A percentile compares a stretch with the other conserved stretches of the same genome.
These are phyloP conservation scores for Atractosteus spatula DNA, from an alignment of 2,113 vertebrate species.

Conservation along the genomic window DNA sequence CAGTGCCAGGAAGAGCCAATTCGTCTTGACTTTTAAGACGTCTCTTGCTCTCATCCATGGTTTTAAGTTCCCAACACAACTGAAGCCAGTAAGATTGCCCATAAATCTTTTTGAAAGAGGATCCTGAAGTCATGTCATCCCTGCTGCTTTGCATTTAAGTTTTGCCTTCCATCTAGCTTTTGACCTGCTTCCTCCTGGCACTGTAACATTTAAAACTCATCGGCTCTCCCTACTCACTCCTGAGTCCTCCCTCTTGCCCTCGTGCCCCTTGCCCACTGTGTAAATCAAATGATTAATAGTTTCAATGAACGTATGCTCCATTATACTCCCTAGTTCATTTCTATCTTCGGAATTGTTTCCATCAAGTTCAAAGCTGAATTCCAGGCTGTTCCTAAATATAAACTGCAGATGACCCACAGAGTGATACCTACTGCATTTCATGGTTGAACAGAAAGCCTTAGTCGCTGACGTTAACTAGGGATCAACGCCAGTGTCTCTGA, in stretches of 20 bases:
- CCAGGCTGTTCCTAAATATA: slow-evolving; percentile 33
- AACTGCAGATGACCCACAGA: slow-evolving; percentile 17
- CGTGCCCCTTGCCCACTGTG: neutral
- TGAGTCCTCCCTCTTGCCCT: slow-evolving; percentile 18
- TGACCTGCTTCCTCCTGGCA: slow-evolving; percentile 38
- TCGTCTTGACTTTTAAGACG: slow-evolving; percentile 66
- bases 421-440: slow-evolving; percentile 9
- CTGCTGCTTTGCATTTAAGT: slow-evolving; percentile 63
- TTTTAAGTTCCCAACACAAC: slow-evolving; percentile 69
- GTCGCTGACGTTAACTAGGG: neutral
- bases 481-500: too few species aligned
- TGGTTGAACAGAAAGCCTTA: neutral
- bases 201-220: slow-evolving; percentile 36
- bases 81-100: slow-evolving; percentile 46
- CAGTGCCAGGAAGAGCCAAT: slow-evolving; percentile 49
- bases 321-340: slow-evolving; percentile 20
- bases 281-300: slow-evolving; percentile 42
- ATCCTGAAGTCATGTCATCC: slow-evolving; percentile 38
- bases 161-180: slow-evolving; percentile 53
- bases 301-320: slow-evolving; percentile 23
- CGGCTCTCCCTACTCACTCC: slow-evolving; percentile 28
- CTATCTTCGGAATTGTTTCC: slow-evolving; percentile 28
- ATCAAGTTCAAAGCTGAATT: slow-evolving; percentile 30
- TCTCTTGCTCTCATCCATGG: slow-evolving; percentile 60
- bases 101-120: slow-evolving; percentile 56